Evolutionary conservation across 1,140 invertebrate species (phyloP), one percentile per base, ranked within the genome.

Genomic region (Conus betulinus): DNA sequence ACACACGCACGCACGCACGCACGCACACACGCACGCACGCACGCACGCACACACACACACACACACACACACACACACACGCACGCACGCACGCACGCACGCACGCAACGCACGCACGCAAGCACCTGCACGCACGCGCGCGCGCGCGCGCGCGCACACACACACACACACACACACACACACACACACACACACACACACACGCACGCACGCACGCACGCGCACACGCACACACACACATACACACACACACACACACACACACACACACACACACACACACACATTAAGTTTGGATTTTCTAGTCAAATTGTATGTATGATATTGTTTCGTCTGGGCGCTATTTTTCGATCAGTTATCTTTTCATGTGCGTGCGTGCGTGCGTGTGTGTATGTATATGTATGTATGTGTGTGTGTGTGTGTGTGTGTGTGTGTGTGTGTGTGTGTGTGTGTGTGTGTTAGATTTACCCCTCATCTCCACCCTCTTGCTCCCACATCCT

Each of bases 201-300:
- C 67, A 71, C 67, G 20, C 67, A 17, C 53, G 53, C 20, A 82
- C 53, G 27, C 27, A 51, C 79, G 20, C 20, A 57, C 52, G 23
- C 52, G 10, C n/a, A 23, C 51, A 83, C n/a, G 52, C 67, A 39
- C 79, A 82, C 79, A 5, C 79, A 82, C 79, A 52, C 79, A 82
- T 5, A 52, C 79, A 82, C 25, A 52, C 79, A 82, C 79, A 52
- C 79, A 82, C 79, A 82, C 79, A 82, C 79, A 52, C 79, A 27
- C 83, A 27, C 8, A n/a, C 39, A 8, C 17, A 25, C n/a, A 10
- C 15, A 39, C 39, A 39, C 39, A 39, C 39, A 39, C 39, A 39
- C 39, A 39, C 39, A 39, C 39, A 39, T 39, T 39, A 39, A 39
- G 39, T 39, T 39, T 39, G 39, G 39, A 39, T 39, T 39, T 39